These are phyloP conservation scores for Thalassaphorura encarpata DNA, from an alignment of 1,140 invertebrate species.

Conservation along the genomic window DNA sequence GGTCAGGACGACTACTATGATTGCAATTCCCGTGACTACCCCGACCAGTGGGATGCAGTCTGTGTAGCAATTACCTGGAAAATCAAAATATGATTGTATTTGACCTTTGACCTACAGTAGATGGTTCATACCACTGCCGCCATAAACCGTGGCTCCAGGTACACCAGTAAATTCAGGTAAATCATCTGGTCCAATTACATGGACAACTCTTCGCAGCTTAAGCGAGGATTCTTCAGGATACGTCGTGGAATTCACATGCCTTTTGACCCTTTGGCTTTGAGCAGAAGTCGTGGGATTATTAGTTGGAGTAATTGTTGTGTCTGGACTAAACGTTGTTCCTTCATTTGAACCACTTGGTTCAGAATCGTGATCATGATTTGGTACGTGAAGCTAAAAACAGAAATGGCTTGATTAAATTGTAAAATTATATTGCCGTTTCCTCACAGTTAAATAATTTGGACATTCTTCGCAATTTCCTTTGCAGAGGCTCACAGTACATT, in stretches of 20 bases:
- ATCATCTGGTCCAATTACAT: constrained; percentile 30
- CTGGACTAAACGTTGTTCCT: background rate
- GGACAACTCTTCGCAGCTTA: constrained; percentile 23
- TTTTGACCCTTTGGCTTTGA: too few species aligned
- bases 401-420: background rate
- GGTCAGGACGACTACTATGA: constrained; percentile 10
- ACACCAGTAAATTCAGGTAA: constrained; percentile 21
- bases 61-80: background rate
- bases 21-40: constrained; percentile 7
- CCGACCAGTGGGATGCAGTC: constrained; percentile 17
- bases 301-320: too few species aligned
- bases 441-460: constrained; percentile 41
- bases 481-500: constrained; percentile 74
- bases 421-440: background rate
- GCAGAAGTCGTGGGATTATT: too few species aligned
- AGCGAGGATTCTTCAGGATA: too few species aligned
- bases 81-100: background rate
- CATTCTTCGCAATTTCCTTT: constrained; percentile 68
- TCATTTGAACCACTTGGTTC: background rate
- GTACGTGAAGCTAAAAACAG: background rate
- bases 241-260: too few species aligned
- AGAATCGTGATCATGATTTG: background rate
- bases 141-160: background rate
- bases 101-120: background rate
- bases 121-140: background rate